These are phyloP conservation scores for Bergia puertoricense DNA, from an alignment of 92 coral and sea anemone genomes.

Conservation along the genomic window DNA sequence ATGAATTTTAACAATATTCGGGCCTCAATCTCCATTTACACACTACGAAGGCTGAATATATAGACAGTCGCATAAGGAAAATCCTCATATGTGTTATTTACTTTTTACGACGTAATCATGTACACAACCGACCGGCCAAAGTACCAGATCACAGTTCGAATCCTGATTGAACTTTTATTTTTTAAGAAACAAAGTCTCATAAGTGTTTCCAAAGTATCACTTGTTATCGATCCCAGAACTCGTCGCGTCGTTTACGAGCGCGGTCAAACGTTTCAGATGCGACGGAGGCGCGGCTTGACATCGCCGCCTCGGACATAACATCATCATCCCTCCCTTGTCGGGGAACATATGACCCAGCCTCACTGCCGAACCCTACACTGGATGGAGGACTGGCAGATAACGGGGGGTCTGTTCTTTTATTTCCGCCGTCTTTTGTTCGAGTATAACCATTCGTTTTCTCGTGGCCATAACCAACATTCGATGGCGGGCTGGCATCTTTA, in stretches of 20 bases:
- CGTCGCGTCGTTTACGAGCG: conserved; percentile 78
- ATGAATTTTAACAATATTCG: too few relatives aligned
- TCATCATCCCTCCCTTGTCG: conserved; percentile 68
- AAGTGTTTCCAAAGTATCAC: background rate
- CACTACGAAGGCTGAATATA: too few relatives aligned
- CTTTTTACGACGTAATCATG: background rate
- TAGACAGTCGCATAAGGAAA: too few relatives aligned
- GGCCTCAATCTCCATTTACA: too few relatives aligned
- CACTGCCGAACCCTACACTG: conserved; percentile 32
- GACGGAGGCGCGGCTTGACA: conserved; percentile 84
- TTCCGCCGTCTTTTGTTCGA: conserved; percentile 35
- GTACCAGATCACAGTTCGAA: background rate
- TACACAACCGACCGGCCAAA: background rate
- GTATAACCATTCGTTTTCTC: conserved; percentile 57
- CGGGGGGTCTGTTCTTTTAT: background rate
- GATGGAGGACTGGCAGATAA: conserved; percentile 41
- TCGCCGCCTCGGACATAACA: conserved; percentile 79
- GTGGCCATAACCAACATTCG: conserved; percentile 45
- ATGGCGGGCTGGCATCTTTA: conserved; percentile 49
- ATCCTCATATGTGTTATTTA: background rate
- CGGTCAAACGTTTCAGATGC: conserved; percentile 83
- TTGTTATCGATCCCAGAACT: conserved; percentile 70
- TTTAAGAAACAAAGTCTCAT: background rate
- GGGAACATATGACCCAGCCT: conserved; percentile 43
- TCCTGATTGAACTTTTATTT: background rate